phyloP scores from a whole-genome alignment of 1,140 invertebrate genomes.

The Nymphalis io region DNA sequence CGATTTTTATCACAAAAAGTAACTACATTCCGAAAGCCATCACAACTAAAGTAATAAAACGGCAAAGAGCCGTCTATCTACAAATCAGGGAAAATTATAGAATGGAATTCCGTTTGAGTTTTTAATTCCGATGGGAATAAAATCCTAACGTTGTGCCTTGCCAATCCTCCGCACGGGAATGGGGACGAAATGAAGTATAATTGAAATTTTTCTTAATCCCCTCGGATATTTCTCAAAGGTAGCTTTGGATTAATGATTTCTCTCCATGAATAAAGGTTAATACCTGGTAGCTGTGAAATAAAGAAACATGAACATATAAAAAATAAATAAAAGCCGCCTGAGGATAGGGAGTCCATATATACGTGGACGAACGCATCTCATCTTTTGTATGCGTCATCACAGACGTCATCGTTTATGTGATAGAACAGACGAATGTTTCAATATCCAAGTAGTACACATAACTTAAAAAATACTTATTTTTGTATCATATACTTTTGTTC shows the following conservation, averaged over 20 bases:
- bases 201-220: conserved; percentile 69
- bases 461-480: no score
- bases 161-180: conserved; percentile 35
- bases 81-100: conserved; percentile 58
- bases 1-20: conserved; percentile 36
- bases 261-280: conserved; percentile 8
- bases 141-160: conserved; percentile 48
- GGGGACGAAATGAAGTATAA: conserved; percentile 50
- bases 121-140: conserved; percentile 60
- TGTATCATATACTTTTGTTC: no score
- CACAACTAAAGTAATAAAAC: conserved; percentile 51
- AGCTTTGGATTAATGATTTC: conserved; percentile 39
- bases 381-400: no score
- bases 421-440: no score
- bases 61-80: conserved; percentile 35
- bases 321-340: neutral
- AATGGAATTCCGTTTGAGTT: conserved; percentile 60
- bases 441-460: no score
- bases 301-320: neutral
- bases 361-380: no score
- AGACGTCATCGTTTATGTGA: no score
- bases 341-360: neutral
- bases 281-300: neutral
- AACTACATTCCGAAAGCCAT: conserved; percentile 29
- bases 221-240: conserved; percentile 39